Percentiles rank a stretch among this genome's conserved stretches.
Conservation (phyloP, 2,113 vertebrate species). For the Ptyas mucosa region DNA sequence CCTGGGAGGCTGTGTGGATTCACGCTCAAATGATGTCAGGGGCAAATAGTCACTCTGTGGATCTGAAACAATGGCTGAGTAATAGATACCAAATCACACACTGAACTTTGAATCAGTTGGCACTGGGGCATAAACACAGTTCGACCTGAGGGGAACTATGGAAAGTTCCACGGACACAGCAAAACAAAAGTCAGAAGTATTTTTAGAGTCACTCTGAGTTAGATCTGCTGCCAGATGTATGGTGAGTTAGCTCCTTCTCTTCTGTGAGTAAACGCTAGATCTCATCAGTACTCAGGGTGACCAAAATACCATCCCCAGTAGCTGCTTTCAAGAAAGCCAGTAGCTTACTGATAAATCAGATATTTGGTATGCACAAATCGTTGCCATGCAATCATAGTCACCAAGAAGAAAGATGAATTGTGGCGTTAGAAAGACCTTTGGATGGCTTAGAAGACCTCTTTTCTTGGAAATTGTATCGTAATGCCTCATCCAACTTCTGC, state of each 20-base stretch:
- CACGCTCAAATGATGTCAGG: neutral
- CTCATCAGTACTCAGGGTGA: neutral
- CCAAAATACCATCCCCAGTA: neutral
- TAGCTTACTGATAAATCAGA: constrained; percentile 28
- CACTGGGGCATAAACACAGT: neutral
- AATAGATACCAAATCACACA: neutral
- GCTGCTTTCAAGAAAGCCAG: constrained; percentile 26
- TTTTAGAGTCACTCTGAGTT: neutral
- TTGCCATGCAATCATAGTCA: neutral
- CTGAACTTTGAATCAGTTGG: neutral
- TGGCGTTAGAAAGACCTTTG: constrained; percentile 40
- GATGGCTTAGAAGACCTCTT: constrained; percentile 35
- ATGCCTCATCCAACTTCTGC: constrained; percentile 40
- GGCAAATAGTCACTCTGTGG: neutral
- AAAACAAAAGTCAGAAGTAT: neutral
- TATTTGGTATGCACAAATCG: constrained; percentile 25
- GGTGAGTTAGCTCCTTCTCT: neutral
- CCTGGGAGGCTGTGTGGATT: neutral
- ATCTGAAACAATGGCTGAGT: neutral
- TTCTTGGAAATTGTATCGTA: constrained; percentile 49
- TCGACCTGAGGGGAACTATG: neutral
- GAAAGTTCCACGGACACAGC: neutral
- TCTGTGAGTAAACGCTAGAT: neutral
- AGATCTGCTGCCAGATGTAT: neutral
- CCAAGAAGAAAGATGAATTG: constrained; percentile 17